These are phyloP conservation scores for Pseudoatta argentina DNA, from an alignment of 1,140 invertebrate species.

Conservation along the genomic window DNA sequence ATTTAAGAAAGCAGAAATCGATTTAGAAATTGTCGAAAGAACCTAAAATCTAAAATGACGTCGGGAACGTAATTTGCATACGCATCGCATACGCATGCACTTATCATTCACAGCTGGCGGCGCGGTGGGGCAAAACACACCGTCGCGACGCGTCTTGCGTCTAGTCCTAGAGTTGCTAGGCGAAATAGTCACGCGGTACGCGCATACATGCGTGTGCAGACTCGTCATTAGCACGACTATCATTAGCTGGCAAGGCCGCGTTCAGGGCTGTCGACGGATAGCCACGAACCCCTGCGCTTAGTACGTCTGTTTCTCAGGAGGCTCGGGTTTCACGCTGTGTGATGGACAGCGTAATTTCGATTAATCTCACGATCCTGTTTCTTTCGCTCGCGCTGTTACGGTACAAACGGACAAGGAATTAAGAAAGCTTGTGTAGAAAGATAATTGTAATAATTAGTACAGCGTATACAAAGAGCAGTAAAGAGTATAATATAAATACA, in stretches of 20 bases:
- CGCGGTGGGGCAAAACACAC: slow-evolving; percentile 33
- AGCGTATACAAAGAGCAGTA: not conserved
- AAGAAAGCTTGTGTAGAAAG: not conserved
- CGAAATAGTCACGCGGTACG: slow-evolving; percentile 71
- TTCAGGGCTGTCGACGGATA: slow-evolving; percentile 76
- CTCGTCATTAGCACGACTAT: slow-evolving; percentile 86
- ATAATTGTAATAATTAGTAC: slow-evolving; percentile 21
- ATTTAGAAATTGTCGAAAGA: not conserved
- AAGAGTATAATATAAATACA: not conserved
- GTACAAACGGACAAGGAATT: not conserved
- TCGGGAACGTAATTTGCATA: slow-evolving; percentile 9
- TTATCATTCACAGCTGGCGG: slow-evolving; percentile 59
- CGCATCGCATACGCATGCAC: slow-evolving; percentile 26
- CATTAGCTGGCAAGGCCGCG: slow-evolving; percentile 85
- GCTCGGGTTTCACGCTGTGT: slow-evolving; percentile 11
- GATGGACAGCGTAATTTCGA: not conserved
- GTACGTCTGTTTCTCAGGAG: slow-evolving; percentile 33
- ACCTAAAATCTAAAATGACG: not conserved
- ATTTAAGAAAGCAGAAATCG: not conserved
- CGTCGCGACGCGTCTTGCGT: slow-evolving; percentile 35
- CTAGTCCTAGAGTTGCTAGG: slow-evolving; percentile 63
- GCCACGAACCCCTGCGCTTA: not conserved
- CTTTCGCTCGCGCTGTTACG: not conserved
- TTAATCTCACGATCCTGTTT: slow-evolving; percentile 16
- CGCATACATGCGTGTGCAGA: slow-evolving; percentile 79